A percentile compares a stretch with the other conserved stretches of the same genome.
phyloP scores from a whole-genome alignment of 2,888 invertebrate genomes.

The Pemphredon lugubris region DNA sequence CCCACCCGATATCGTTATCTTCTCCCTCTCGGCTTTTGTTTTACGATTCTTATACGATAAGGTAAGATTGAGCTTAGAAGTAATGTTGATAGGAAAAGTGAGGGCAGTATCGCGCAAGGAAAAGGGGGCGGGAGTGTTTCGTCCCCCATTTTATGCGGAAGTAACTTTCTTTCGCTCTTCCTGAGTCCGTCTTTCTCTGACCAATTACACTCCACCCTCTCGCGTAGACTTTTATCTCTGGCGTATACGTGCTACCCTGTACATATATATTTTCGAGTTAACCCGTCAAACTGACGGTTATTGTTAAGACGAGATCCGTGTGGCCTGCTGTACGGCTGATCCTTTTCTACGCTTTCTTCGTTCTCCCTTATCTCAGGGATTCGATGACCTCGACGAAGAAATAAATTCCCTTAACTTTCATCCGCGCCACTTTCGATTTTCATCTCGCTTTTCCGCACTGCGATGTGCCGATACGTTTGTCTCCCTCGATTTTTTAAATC shows the following conservation, averaged over 20 bases:
- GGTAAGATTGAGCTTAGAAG: constrained; percentile 26
- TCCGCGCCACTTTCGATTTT: too few relatives aligned
- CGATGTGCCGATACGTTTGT: too few relatives aligned
- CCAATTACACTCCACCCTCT: not conserved
- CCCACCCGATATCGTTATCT: not conserved
- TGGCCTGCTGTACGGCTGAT: not conserved
- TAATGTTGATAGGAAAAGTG: constrained; percentile 3
- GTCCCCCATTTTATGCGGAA: constrained; percentile 43
- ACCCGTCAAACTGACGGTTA: constrained; percentile 50
- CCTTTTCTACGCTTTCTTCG: too few relatives aligned
- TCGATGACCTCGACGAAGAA: too few relatives aligned
- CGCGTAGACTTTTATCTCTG: constrained; percentile 45
- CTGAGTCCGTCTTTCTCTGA: not conserved
- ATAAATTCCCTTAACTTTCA: too few relatives aligned
- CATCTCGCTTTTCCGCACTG: too few relatives aligned
- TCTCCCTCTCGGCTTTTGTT: not conserved
- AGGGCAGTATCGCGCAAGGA: not conserved
- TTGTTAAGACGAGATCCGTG: constrained; percentile 27
- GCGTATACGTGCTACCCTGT: not conserved
- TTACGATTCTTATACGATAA: constrained; percentile 29
- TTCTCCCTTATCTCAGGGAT: too few relatives aligned
- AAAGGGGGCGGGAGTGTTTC: constrained; percentile 14
- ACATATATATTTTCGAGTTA: constrained; percentile 25
- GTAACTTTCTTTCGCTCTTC: constrained; percentile 17
- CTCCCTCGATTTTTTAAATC: too few relatives aligned